Base-by-base conservation (phyloP, 2,113 vertebrate genomes). In the Osmerus eperlanus region DNA sequence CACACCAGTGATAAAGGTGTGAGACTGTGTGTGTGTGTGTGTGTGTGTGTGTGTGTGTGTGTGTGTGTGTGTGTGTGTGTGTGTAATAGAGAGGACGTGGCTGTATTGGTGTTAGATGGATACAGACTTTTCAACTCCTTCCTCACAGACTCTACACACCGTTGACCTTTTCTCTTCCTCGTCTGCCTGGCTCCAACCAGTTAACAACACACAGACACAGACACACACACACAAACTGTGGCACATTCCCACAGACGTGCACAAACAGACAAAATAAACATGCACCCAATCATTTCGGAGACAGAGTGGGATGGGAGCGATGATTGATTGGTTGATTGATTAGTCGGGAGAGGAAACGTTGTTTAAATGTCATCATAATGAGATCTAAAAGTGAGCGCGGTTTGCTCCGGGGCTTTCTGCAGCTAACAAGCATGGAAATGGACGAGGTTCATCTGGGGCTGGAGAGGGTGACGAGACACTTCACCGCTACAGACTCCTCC, bases 331-430 rank as follows among this genome's bases (percentile, higher is more conserved):
- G 18, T 28, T 32, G 12, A 15, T 28, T 63, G 61, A 63, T 63
- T 28, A 29, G 29, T 63, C 18, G 61, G 32, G 61, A n/a, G 65
- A 59, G 25, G 58, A 51, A 69, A 56, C 47, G 52, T 61, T 72
- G 68, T 53, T 67, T 21, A 36, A 23, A 74, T 56, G 60, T 70
- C 67, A 73, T n/a, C 56, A 59, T 54, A 51, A 19, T 67, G 21
- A 7, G 51, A 53, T 53, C 14, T 51, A 13, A n/a, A 16, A 28
- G 21, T 68, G 65, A 19, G 65, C 14, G 14, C 12, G 3, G 47
- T 12, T 12, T 55, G 64, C n/a, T 28, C 19, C 58, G 52, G 69
- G 71, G 67, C 62, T 28, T 47, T 32, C 71, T 68, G 15, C 55
- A 61, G 55, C 47, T 62, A 7, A 62, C 23, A 61, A 13, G 19